Conservation (phyloP, 2,797 vertebrate species). For the Brachyrhaphis roseni region DNA sequence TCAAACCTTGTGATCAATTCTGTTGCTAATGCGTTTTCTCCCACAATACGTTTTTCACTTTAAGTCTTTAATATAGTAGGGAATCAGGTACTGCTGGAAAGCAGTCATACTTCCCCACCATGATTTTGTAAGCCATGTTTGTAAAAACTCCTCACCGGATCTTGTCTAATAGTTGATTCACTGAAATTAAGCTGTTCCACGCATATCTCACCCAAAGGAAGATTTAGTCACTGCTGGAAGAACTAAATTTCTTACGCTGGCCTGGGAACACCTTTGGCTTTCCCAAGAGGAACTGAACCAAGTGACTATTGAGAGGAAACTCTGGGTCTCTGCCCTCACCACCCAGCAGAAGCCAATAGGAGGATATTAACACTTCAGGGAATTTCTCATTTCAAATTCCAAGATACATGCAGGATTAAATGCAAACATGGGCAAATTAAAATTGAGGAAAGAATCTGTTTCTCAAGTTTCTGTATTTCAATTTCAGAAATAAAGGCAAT, state of each 20-base stretch:
- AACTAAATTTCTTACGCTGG: not conserved
- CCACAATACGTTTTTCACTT: too few relatives aligned
- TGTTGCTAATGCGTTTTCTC: too few relatives aligned
- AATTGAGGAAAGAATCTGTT: not conserved
- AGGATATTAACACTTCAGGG: not conserved
- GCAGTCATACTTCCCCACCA: too few relatives aligned
- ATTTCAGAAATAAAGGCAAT: constrained; percentile 10
- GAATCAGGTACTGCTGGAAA: too few relatives aligned
- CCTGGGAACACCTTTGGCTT: not conserved
- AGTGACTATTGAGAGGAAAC: not conserved
- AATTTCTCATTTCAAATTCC: not conserved
- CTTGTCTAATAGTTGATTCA: too few relatives aligned
- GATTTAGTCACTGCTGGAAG: too few relatives aligned
- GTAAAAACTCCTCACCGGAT: too few relatives aligned
- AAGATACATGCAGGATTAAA: not conserved
- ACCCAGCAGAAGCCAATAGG: not conserved
- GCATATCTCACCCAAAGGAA: too few relatives aligned
- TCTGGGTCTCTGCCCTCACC: not conserved
- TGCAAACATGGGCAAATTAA: not conserved
- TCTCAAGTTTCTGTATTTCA: not conserved
- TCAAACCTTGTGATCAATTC: too few relatives aligned
- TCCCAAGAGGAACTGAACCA: not conserved
- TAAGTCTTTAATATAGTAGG: too few relatives aligned
- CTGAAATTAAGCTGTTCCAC: too few relatives aligned
- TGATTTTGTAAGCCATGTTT: too few relatives aligned